A percentile compares a stretch with the other conserved stretches of the same genome.
phyloP scores from a whole-genome alignment of 2,113 vertebrate genomes.

The Marcusenius ussheri region DNA sequence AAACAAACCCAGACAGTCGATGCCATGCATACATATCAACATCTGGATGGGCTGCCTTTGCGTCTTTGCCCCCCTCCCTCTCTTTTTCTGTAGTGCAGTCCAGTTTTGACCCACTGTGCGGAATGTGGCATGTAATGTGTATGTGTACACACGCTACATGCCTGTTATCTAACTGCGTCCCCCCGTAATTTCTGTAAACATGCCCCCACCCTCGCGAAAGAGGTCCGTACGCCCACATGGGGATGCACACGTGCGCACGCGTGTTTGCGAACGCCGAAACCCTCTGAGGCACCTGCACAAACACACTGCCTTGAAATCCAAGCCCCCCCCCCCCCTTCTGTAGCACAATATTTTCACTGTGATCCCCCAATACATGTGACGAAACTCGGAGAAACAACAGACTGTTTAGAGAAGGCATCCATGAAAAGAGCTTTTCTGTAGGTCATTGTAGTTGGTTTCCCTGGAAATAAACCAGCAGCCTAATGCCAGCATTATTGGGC shows the following conservation, averaged over 20 bases:
- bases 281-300: neutral
- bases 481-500: neutral
- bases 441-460: neutral
- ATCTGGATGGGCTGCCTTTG: constrained; percentile 44
- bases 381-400: neutral
- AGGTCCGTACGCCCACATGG: neutral
- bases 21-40: constrained; percentile 39
- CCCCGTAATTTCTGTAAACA: neutral
- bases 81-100: neutral
- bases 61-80: constrained; percentile 4
- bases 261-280: neutral
- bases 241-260: neutral
- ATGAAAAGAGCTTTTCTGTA: neutral
- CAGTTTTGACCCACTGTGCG: neutral
- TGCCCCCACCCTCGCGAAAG: neutral
- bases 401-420: neutral
- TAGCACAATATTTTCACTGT: neutral
- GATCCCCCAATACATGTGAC: neutral
- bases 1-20: constrained; percentile 27
- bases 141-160: neutral
- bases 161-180: neutral
- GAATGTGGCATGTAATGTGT: neutral
- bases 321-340: neutral
- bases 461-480: neutral
- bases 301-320: neutral